Evolutionary conservation across 2,888 invertebrate genomes (phyloP).

Genomic region (Caenorhabditis angaria): DNA sequence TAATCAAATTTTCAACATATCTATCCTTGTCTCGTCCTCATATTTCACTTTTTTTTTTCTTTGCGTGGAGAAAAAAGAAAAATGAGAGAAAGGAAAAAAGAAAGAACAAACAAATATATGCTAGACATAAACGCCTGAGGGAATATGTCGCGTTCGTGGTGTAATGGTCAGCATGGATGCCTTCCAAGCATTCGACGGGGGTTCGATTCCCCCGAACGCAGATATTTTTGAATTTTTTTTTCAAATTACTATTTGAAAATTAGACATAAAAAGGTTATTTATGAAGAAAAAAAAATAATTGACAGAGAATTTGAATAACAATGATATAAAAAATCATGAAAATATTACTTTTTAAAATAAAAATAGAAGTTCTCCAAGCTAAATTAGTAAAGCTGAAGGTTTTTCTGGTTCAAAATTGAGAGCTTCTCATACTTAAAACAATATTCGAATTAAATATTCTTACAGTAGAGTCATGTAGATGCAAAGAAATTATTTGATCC

Average conservation of each 20-base stretch:
- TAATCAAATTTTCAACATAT: neutral
- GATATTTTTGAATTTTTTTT: conserved; percentile 18
- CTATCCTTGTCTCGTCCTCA: neutral
- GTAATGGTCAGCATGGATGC: conserved; percentile 59
- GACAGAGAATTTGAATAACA: neutral
- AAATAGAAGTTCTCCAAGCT: too few species aligned
- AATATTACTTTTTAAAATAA: too few species aligned
- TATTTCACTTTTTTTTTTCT: neutral
- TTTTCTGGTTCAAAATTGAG: too few species aligned
- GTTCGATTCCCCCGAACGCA: conserved; percentile 56
- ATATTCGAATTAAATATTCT: too few species aligned
- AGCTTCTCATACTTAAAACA: too few species aligned
- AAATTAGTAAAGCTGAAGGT: too few species aligned
- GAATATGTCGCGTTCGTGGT: conserved; percentile 44
- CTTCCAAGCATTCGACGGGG: conserved; percentile 59
- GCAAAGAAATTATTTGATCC: too few species aligned
- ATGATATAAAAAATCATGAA: neutral
- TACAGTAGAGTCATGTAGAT: too few species aligned
- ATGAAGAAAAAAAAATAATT: neutral
- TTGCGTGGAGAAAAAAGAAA: too few species aligned
- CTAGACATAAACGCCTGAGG: neutral
- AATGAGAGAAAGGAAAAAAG: too few species aligned
- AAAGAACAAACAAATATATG: neutral
- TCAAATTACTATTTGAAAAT: neutral
- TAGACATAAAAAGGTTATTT: neutral